Percentiles rank a stretch among this genome's conserved stretches.
These are phyloP conservation scores for Siderastrea siderea DNA, from an alignment of 92 coral and sea anemone species.

Conservation along the genomic window DNA sequence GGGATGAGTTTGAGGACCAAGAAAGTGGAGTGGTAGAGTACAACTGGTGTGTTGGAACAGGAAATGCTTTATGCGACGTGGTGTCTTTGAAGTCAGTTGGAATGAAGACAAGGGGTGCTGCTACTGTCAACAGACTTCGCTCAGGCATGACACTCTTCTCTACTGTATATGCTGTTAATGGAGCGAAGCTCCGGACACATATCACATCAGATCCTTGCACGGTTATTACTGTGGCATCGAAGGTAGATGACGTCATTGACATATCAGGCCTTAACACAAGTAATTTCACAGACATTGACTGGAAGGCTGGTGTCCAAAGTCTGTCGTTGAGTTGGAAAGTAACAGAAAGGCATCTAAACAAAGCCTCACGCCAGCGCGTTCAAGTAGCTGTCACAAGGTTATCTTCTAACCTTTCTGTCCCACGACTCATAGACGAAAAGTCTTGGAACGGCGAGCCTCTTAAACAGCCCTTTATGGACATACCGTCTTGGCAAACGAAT, in stretches of 20 bases:
- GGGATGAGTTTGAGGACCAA: slow-evolving; percentile 91
- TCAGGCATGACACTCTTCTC: slow-evolving; percentile 85
- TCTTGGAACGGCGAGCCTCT: slow-evolving; percentile 94
- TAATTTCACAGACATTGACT: slow-evolving; percentile 81
- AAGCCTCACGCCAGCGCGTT: slow-evolving; percentile 84
- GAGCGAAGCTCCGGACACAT: slow-evolving; percentile 74
- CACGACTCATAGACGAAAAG: slow-evolving; percentile 37
- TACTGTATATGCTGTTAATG: slow-evolving; percentile 76
- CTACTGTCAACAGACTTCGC: slow-evolving; percentile 49
- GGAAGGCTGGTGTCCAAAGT: slow-evolving; percentile 81
- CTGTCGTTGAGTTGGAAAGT: slow-evolving; percentile 83
- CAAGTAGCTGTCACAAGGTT: slow-evolving; percentile 86
- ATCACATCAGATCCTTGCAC: slow-evolving; percentile 58
- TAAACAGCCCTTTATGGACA: slow-evolving; percentile 78
- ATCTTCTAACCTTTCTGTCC: slow-evolving; percentile 67
- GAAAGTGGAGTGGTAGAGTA: slow-evolving; percentile 79
- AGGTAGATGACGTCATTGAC: slow-evolving; percentile 72
- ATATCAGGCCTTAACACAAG: slow-evolving; percentile 46
- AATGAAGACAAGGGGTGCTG: slow-evolving; percentile 55
- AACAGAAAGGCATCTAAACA: slow-evolving; percentile 62
- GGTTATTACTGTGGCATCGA: slow-evolving; percentile 73
- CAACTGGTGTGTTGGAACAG: slow-evolving; percentile 91
- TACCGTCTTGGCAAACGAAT: slow-evolving; percentile 70
- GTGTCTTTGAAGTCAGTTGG: slow-evolving; percentile 58
- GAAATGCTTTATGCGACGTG: slow-evolving; percentile 78